Conservation (phyloP, 2,797 vertebrate genomes). For the Scolopax rusticola region DNA sequence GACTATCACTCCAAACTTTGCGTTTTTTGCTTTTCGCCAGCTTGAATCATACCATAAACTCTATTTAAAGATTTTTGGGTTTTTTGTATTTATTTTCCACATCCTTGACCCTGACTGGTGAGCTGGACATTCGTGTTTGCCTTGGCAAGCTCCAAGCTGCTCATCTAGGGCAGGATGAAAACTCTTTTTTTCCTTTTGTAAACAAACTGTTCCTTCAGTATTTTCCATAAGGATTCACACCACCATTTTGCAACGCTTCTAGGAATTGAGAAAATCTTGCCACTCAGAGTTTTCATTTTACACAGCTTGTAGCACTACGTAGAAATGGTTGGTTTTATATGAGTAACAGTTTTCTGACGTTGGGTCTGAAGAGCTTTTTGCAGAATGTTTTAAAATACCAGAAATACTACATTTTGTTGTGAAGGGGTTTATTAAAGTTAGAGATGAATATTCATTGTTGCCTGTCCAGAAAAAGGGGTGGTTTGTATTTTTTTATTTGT, state of each 20-base stretch:
- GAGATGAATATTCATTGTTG: not conserved
- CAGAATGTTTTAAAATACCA: not conserved
- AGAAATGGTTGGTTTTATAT: not conserved
- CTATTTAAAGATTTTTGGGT: slow-evolving; percentile 59
- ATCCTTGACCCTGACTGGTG: slow-evolving; percentile 60
- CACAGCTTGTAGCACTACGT: not conserved
- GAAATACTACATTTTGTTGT: not conserved
- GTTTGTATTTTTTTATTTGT: not conserved
- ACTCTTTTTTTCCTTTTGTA: slow-evolving; percentile 53
- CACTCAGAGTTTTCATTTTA: not conserved
- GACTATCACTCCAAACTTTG: not conserved
- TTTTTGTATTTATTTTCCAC: slow-evolving; percentile 56
- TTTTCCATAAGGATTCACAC: slow-evolving; percentile 43
- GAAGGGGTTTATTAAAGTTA: not conserved
- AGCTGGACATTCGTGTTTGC: slow-evolving; percentile 65
- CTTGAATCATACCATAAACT: slow-evolving; percentile 36
- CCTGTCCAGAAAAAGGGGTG: not conserved
- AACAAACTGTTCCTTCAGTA: slow-evolving; percentile 55
- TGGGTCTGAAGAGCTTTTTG: not conserved
- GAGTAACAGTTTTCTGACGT: not conserved
- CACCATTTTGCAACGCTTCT: slow-evolving; percentile 68
- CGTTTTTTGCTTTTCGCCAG: slow-evolving; percentile 6
- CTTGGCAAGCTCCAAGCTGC: slow-evolving; percentile 53
- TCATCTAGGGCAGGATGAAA: slow-evolving; percentile 61
- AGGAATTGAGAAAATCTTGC: slow-evolving; percentile 46